A percentile compares a stretch with the other conserved stretches of the same genome.
Evolutionary conservation across 2,888 invertebrate genomes (phyloP).

Genomic region (Diarsia brunnea): DNA sequence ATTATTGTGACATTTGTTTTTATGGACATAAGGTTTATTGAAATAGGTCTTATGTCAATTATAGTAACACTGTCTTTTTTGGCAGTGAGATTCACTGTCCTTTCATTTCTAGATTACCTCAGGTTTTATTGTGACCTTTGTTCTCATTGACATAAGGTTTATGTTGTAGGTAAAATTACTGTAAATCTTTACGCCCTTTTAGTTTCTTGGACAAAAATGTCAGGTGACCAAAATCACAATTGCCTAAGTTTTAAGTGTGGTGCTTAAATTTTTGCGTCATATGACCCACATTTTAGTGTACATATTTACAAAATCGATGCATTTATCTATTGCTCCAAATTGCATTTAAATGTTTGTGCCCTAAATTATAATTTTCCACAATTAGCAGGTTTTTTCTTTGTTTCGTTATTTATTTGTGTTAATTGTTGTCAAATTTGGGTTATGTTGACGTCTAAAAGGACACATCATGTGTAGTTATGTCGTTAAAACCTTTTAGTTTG

Average conservation of each 20-base stretch:
- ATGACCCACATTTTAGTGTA: constrained; percentile 59
- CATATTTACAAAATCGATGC: constrained; percentile 67
- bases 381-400: constrained; percentile 81
- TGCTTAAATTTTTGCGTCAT: constrained; percentile 49
- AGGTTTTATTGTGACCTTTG: background rate
- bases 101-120: background rate
- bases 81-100: background rate
- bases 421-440: constrained; percentile 82
- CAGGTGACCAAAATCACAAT: background rate
- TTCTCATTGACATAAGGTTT: background rate
- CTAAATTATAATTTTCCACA: constrained; percentile 80
- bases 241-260: background rate
- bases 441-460: constrained; percentile 65
- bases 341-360: constrained; percentile 85
- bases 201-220: background rate
- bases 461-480: background rate
- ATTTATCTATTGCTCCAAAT: constrained; percentile 79
- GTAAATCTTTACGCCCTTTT: background rate
- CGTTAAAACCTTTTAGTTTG: background rate
- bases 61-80: background rate
- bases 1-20: background rate
- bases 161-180: background rate
- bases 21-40: background rate
- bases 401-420: constrained; percentile 78
- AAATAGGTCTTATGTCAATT: background rate